Conservation (phyloP, 2,113 vertebrate genomes). For the Todiramphus saurophagus region DNA sequence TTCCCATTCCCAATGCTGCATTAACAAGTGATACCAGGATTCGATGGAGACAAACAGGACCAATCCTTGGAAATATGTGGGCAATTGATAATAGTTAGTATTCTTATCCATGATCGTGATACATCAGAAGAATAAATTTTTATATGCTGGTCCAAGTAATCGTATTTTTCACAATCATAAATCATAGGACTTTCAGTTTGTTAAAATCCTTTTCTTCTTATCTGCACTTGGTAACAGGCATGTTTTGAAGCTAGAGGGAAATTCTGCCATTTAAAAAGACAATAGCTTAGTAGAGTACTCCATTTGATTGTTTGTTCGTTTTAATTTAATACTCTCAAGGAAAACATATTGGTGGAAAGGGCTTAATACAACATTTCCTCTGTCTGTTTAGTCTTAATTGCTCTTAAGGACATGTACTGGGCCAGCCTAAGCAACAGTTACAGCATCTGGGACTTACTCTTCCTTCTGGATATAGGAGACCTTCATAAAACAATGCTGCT, state of each 20-base stretch:
- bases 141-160: conserved; percentile 15
- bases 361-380: conserved; percentile 43
- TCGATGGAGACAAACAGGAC: conserved; percentile 92
- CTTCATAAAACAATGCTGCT: not conserved
- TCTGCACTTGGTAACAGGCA: not conserved
- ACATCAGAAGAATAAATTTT: conserved; percentile 14
- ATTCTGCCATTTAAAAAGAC: conserved; percentile 27
- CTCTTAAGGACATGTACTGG: conserved; percentile 21
- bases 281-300: not conserved
- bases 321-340: conserved; percentile 4
- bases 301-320: not conserved
- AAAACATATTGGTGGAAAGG: not conserved
- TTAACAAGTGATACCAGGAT: conserved; percentile 89
- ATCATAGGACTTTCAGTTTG: conserved; percentile 17
- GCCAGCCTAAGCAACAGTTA: not conserved
- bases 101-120: conserved; percentile 23
- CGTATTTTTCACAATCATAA: conserved; percentile 30
- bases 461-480: conserved; percentile 30
- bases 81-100: conserved; percentile 94
- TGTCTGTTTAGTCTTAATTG: conserved; percentile 37
- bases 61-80: conserved; percentile 92
- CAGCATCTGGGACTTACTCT: conserved; percentile 38
- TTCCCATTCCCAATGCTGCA: conserved; percentile 91
- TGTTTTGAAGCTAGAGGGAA: not conserved
- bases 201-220: conserved; percentile 34